Evolutionary conservation across 2,888 invertebrate species (phyloP).

Genomic region (Idaea dimidiata): DNA sequence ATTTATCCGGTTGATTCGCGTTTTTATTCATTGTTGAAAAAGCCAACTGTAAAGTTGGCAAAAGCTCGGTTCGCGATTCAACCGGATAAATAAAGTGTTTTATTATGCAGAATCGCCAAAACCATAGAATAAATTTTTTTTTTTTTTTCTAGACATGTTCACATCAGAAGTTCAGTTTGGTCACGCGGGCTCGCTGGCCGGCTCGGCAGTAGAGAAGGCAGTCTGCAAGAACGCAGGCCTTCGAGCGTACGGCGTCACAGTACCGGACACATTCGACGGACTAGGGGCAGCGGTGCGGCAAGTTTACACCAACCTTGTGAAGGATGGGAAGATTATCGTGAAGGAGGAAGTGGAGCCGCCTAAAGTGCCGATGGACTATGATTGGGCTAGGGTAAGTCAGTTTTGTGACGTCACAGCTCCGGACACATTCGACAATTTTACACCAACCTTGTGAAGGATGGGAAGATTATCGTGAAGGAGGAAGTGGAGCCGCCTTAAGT

Average conservation of each 20-base stretch:
- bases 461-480: constrained; percentile 88
- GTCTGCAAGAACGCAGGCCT: constrained; percentile 94
- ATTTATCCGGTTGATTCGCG: too few species aligned
- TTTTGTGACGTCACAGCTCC: constrained; percentile 92
- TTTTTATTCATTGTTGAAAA: too few species aligned
- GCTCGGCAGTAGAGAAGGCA: constrained; percentile 96
- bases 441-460: constrained; percentile 83
- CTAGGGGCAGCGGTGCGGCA: constrained; percentile 79
- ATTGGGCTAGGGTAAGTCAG: constrained; percentile 91
- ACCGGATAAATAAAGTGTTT: too few species aligned
- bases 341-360: constrained; percentile 97
- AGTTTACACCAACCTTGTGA: constrained; percentile 89
- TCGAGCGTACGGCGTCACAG: constrained; percentile 90
- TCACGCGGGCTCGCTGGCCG: constrained; percentile 99
- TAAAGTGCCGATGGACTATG: constrained; percentile 99
- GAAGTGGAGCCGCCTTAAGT: constrained; percentile 99
- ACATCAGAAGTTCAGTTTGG: constrained; percentile 97
- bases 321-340: constrained; percentile 90
- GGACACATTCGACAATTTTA: constrained; percentile 93
- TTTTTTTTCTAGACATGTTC: constrained; percentile 90
- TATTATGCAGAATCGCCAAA: too few species aligned
- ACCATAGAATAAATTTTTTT: too few species aligned
- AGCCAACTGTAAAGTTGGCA: too few species aligned
- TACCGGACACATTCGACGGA: constrained; percentile 96
- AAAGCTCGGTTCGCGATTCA: too few species aligned